Base-by-base conservation (phyloP, 2,888 invertebrate species). In the Druceiella hillmani region DNA sequence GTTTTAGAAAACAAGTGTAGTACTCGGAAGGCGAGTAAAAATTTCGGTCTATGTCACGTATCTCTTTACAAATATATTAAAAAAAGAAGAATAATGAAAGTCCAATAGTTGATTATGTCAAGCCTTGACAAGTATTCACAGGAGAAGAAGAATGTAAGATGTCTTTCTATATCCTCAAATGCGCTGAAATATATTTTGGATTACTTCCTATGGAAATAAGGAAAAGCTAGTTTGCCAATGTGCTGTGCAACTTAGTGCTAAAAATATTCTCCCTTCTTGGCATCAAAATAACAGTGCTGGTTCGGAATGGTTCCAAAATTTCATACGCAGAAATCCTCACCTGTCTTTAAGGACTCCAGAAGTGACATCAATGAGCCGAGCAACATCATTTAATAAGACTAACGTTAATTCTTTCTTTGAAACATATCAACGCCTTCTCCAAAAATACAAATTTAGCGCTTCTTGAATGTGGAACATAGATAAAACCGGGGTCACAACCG, bases 401-500 rank as follows among this genome's bases (percentile, higher is more conserved):
- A 46, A 49, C 32, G 43, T 42, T 12, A 11, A 28, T 11, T 10
- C n/a, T 13, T 41, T 48, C 41, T 48, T 47, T 29, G 36, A 40
- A 15, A 46, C 47, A 31, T 37, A 41, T 9, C 34, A 25, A 14
- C 14, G 17, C 27, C 32, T 45, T 16, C 22, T 41, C n/a, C 28
- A 38, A 15, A 40, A 27, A 20, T 17, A 40, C 14, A 24, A 33
- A 10, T 31, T 36, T 28, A 33, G 12, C n/a, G 29, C 32, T 22
- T 33, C 45, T 3, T 27, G 46, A 28, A 52, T 54, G 11, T 52
- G 48, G 43, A 52, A 54, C 25, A 11, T 43, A 24, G 52, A 52
- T 40, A 51, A 55, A 27, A 53, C 51, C 17, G 52, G 50, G 11
- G 50, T 53, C 3, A 45, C 44, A 9, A 52, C 52, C 3, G 52